Evolutionary conservation across 2,113 vertebrate genomes (phyloP), one percentile per base, ranked within the genome.

Genomic region (Arvicanthis niloticus): DNA sequence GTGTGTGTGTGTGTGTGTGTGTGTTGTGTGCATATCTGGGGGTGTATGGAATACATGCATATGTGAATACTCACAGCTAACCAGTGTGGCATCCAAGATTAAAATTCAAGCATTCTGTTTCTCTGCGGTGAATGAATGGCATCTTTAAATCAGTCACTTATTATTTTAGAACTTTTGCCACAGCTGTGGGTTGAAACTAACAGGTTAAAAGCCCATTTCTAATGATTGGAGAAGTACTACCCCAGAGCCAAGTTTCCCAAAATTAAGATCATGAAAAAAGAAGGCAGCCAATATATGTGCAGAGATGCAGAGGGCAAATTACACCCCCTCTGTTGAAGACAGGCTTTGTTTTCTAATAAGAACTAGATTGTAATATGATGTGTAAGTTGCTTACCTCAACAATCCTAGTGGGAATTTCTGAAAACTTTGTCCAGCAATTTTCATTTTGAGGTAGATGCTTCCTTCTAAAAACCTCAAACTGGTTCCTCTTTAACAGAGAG

Each of bases 361-460:
- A 91, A 91, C 60, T 65, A 89, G 91, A 73, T 17, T 56, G 45
- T 94, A 96, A 22, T 84, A 94, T 85, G 0, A 75, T 78, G 89
- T 76, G 88, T 92, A 58, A 34, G 81, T 92, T 97, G 97, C 80
- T 88, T 96, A 84, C 73, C 95, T 92, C 97, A 94, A 98, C 96
- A 91, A 37, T 68, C 67, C 95, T 97, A 85, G 93, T 87, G 73
- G 97, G 98, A 98, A 94, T 73, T 98, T 95, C 73, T 95, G 93
- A 94, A 97, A 97, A 95, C 72, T 12, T 56, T 80, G 29, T 16
- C 9, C 89, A 91, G 37, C 13, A 45, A 68, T 96, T 98, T 98
- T 95, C 96, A 96, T 98, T 98, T 97, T 97, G 96, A 53, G 73
- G 80, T 85, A 93, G 65, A 96, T 89, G 95, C 92, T 97, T 51